Evolutionary conservation across 1,140 invertebrate genomes (phyloP), one percentile per base, ranked within the genome.

Genomic region (Cydia fagiglandana): DNA sequence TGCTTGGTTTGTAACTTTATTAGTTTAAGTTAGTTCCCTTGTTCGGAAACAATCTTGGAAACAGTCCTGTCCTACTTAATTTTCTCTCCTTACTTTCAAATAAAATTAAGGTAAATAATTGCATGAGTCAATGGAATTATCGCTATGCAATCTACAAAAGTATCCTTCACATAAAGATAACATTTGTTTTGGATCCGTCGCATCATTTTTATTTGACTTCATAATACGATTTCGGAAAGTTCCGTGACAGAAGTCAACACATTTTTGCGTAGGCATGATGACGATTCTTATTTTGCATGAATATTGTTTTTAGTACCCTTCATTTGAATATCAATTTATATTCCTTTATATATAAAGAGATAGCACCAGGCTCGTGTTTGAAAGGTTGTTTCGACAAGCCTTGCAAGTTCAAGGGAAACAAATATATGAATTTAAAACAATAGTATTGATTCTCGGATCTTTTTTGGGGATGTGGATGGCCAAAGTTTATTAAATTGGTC

Each of bases 141-240:
- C n/a, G n/a, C 15, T n/a, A 53, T n/a, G 50, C 50, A 53, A 53
- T 53, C 17, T n/a, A 53, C 28, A 30, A 38, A 68, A 38, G 64
- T 28, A 38, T 15, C 10, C n/a, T 38, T 68, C 15, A 28, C 64
- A 28, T 28, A 64, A 64, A 64, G 64, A 64, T 17, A 34, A 34
- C 30, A 68, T 68, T 34, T 38, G 28, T 68, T 68, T 28, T 13
- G 28, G 64, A 68, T 28, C n/a, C 10, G 61, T 28, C 15, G 28
- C 64, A 15, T 38, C 24, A 30, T 24, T 68, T 68, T 68, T 68
- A 68, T 68, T 34, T 34, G 64, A 68, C 28, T 28, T 28, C 28
- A 34, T 68, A 68, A 68, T 68, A 68, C 28, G 64, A 30, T 34
- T 12, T 30, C 64, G 64, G 64, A 68, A 68, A 68, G 5, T 68